A percentile compares a stretch with the other conserved stretches of the same genome.
phyloP scores from a whole-genome alignment of 2,113 vertebrate species.

The Mystacornis crossleyi region DNA sequence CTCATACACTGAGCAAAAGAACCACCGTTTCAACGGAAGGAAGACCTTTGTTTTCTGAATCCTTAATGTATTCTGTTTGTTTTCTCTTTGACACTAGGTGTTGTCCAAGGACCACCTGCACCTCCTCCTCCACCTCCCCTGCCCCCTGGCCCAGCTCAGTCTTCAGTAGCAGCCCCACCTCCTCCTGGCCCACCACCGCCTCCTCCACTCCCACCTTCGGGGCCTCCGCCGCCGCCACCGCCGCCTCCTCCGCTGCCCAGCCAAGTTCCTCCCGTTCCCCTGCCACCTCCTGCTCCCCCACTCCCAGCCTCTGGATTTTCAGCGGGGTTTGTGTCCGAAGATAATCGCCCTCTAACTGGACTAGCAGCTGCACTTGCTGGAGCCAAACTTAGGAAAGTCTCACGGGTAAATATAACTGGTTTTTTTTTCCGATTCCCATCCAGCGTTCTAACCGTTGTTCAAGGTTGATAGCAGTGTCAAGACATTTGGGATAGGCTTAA shows the following conservation, averaged over 20 bases:
- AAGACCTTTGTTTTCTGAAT: background rate
- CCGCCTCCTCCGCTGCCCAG: conserved; percentile 83
- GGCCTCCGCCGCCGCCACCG: conserved; percentile 74
- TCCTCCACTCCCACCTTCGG: conserved; percentile 72
- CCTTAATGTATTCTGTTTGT: background rate
- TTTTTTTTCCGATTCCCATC: fast-evolving
- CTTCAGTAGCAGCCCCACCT: conserved; percentile 71
- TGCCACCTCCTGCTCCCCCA: conserved; percentile 89
- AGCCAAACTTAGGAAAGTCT: conserved; percentile 95
- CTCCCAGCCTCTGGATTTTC: conserved; percentile 87
- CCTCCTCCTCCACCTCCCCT: conserved; percentile 89
- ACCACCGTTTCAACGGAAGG: background rate
- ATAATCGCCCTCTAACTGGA: conserved; percentile 88
- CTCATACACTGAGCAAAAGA: background rate
- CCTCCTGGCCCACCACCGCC: conserved; percentile 83
- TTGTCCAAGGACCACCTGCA: conserved; percentile 79
- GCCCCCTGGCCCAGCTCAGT: conserved; percentile 83
- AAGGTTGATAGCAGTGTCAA: background rate
- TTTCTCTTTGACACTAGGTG: conserved; percentile 74
- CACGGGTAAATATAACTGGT: conserved; percentile 81
- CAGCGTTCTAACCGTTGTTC: background rate
- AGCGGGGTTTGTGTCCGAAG: conserved; percentile 74
- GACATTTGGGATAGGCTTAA: background rate
- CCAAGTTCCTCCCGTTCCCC: conserved; percentile 74
- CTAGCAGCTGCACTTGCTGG: conserved; percentile 93